Conservation (phyloP, 2,797 vertebrate species). For the Chelon labrosus region DNA sequence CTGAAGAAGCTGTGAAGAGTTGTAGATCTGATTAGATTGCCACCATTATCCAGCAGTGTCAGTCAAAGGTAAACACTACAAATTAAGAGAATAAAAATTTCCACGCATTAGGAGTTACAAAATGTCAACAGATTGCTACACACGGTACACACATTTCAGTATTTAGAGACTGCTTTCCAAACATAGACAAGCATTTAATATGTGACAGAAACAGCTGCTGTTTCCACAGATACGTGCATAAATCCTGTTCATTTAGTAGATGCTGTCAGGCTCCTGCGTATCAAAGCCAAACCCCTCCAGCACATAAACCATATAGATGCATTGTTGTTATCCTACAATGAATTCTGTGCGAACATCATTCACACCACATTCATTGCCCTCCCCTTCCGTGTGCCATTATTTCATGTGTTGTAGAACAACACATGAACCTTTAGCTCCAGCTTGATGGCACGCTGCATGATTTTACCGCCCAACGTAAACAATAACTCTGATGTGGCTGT, state of each 20-base stretch:
- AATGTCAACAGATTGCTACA: constrained; percentile 11
- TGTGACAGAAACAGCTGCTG: constrained; percentile 59
- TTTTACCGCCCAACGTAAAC: constrained; percentile 74
- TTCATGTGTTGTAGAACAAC: constrained; percentile 27
- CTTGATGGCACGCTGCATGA: constrained; percentile 41
- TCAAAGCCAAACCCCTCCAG: constrained; percentile 41
- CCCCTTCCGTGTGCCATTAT: constrained; percentile 31
- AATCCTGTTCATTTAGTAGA: constrained; percentile 31
- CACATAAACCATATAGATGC: constrained; percentile 4
- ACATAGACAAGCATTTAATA: constrained; percentile 36
- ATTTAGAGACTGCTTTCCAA: constrained; percentile 31
- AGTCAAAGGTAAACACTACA: constrained; percentile 22
- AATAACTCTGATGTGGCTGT: constrained; percentile 69
- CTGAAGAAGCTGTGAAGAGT: constrained; percentile 17
- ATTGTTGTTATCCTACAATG: constrained; percentile 20
- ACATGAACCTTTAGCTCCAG: constrained; percentile 44
- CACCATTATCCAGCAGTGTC: background rate
- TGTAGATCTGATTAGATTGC: constrained; percentile 22
- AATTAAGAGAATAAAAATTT: constrained; percentile 27
- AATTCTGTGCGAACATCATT: constrained; percentile 18
- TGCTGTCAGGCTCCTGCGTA: constrained; percentile 23
- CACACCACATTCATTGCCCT: constrained; percentile 35
- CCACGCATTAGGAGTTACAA: background rate
- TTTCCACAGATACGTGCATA: constrained; percentile 40
- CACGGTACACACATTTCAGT: constrained; percentile 33